These are phyloP conservation scores for Leucophenga varia DNA, from an alignment of 1,140 invertebrate species.

Conservation along the genomic window DNA sequence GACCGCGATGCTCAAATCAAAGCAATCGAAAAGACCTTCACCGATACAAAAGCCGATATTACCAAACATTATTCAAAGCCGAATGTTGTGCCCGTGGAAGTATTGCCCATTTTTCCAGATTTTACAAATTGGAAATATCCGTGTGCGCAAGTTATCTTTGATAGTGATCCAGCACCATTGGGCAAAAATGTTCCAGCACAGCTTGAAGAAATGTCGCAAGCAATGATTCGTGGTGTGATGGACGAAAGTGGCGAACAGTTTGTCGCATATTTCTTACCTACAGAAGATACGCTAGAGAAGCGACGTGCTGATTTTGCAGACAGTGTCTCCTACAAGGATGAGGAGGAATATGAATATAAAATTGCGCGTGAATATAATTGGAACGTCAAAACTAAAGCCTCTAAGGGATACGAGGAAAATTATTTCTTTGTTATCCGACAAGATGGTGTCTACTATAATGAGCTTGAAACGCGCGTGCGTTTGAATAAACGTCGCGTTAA, in stretches of 20 bases:
- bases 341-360: constrained; percentile 92
- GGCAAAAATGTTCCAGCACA: constrained; percentile 81
- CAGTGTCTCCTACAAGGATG: constrained; percentile 82
- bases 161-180: constrained; percentile 89
- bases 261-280: constrained; percentile 96
- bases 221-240: constrained; percentile 98
- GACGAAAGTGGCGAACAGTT: constrained; percentile 98
- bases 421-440: constrained; percentile 94
- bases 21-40: constrained; percentile 97
- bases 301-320: constrained; percentile 77
- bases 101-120: constrained; percentile 89
- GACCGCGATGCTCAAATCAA: constrained; percentile 96
- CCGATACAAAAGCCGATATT: constrained; percentile 83
- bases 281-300: constrained; percentile 88
- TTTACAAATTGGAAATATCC: constrained; percentile 97
- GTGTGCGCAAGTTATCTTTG: constrained; percentile 97
- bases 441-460: constrained; percentile 94
- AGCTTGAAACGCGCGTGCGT: constrained; percentile 92
- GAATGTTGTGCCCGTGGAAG: constrained; percentile 88
- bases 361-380: constrained; percentile 96
- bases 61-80: constrained; percentile 94
- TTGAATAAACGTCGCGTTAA: constrained; percentile 87
- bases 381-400: constrained; percentile 98
- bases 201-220: constrained; percentile 97
- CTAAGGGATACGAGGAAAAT: constrained; percentile 97